Evolutionary conservation across 2,113 vertebrate genomes (phyloP), one percentile per base, ranked within the genome.

Genomic region (Pyxicephalus adspersus): DNA sequence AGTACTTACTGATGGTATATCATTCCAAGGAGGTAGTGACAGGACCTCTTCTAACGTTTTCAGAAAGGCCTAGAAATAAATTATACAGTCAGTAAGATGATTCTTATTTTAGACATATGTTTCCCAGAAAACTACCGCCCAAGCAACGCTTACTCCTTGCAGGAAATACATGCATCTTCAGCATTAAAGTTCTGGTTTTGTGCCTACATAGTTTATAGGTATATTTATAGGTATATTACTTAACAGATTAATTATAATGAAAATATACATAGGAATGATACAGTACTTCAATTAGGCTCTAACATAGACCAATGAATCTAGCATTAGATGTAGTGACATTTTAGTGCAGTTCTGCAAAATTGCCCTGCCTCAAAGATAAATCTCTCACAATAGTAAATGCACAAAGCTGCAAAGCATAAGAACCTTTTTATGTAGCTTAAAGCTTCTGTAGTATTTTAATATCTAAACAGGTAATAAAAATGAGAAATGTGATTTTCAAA

Each of bases 31-130:
- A 3, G 93, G 91, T 83, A 94, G 85, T 0, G 86, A 84, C 73
- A 97, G 86, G 17, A 96, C 89, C 66, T 96, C 92, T 80, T 91
- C 94, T 80, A 97, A 84, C 11, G 92, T 91, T 86, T 91, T 91
- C 63, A 99, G 89, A 89, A 99, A 98, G 9, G 90, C 89, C 98
- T 99, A 72, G 70, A 85, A 76, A 86, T 63, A 83, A 89, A 85
- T 2, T 83, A 86, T 60, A 1, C 19, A 0, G 0, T 11, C 85
- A 77, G 74, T 65, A 52, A 51, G 7, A 25, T 77, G 73, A 63
- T 25, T 63, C 26, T n/a, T 60, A 57, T 45, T 15, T 17, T 31
- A 29, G 52, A 82, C 51, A 65, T 58, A 82, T 74, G 71, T 50
- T 82, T 66, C 71, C 79, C 28, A 58, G 60, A 61, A 82, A 58